phyloP scores from a whole-genome alignment of 2,113 vertebrate genomes.

The Nannobrachium achirus region DNA sequence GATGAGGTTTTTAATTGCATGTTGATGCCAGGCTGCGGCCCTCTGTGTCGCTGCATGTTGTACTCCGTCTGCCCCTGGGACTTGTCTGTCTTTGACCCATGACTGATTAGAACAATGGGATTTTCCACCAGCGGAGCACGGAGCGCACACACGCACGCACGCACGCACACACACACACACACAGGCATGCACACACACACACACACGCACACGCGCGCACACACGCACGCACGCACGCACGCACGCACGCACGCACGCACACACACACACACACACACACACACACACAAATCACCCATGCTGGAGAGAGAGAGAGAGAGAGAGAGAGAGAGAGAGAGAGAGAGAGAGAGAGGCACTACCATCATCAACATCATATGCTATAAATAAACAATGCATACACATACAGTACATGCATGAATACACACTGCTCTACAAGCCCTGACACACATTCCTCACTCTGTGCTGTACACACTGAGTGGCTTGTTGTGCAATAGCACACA shows the following conservation, averaged over 20 bases:
- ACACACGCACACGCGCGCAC: too few relatives aligned
- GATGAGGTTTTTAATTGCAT: too few relatives aligned
- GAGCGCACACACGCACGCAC: background rate
- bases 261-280: background rate
- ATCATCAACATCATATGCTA: constrained; percentile 20
- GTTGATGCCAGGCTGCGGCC: too few relatives aligned
- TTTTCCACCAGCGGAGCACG: constrained; percentile 33
- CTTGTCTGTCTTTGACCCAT: constrained; percentile 38
- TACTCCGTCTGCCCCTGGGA: constrained; percentile 18
- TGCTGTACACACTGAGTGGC: constrained; percentile 3
- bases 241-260: constrained; percentile 14
- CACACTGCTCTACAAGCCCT: background rate
- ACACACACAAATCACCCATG: too few relatives aligned
- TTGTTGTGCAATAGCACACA: background rate
- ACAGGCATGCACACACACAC: constrained; percentile 1
- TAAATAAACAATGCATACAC: constrained; percentile 19
- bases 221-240: background rate
- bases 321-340: too few relatives aligned
- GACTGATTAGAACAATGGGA: constrained; percentile 39
- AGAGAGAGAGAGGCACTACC: too few relatives aligned
- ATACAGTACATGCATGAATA: constrained; percentile 12
- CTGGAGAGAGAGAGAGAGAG: too few relatives aligned
- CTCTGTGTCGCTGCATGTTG: background rate
- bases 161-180: constrained; percentile 4
- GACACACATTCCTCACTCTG: constrained; percentile 11